Conservation (phyloP, 2,113 vertebrate species). For the Cyanoramphus novaezelandiae region DNA sequence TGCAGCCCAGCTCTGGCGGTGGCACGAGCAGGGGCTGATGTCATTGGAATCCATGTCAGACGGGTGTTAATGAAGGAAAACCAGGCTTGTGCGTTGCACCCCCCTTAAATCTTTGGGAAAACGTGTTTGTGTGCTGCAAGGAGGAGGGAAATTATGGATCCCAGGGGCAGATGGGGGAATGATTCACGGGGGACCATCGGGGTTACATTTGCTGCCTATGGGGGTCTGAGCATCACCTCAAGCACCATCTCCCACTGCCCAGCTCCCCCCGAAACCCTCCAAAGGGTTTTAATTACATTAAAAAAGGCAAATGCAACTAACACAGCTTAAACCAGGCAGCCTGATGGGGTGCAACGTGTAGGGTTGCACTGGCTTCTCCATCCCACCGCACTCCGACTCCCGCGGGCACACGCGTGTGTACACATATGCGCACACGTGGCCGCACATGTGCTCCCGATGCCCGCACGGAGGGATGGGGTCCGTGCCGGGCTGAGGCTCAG, state of each 20-base stretch:
- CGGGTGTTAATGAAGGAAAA: neutral
- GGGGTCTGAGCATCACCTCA: neutral
- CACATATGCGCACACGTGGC: neutral
- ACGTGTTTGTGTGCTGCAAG: neutral
- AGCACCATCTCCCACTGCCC: accelerated
- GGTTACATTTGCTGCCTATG: neutral
- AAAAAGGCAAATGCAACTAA: accelerated
- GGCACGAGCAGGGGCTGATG: neutral
- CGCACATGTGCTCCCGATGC: neutral
- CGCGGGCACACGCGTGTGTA: accelerated
- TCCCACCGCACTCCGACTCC: accelerated
- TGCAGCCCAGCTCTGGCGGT: accelerated
- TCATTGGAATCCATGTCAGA: neutral
- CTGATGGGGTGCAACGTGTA: accelerated
- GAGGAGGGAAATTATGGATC: neutral
- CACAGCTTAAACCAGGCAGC: accelerated
- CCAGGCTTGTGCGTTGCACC: neutral
- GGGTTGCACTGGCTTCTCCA: accelerated
- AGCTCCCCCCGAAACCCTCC: neutral
- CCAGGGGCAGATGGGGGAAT: neutral
- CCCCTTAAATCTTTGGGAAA: neutral
- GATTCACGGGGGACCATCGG: accelerated
- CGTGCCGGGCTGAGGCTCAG: accelerated
- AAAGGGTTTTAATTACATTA: neutral
- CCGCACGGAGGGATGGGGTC: accelerated